Evolutionary conservation across 2,113 vertebrate genomes (phyloP).

Genomic region (Elephantulus edwardii): DNA sequence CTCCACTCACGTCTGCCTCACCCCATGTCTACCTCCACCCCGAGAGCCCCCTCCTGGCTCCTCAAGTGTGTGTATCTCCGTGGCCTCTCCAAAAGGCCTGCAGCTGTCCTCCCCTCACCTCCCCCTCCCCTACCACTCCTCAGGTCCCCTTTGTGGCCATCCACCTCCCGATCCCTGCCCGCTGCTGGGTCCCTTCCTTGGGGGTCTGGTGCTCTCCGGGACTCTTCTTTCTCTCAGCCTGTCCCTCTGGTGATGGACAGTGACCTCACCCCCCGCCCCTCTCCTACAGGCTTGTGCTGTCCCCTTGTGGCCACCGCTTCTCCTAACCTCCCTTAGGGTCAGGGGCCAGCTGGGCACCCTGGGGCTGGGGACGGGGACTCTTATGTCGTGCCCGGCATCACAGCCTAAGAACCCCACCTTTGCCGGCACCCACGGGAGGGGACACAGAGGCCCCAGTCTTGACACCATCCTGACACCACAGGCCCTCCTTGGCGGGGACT

Average conservation of each 20-base stretch:
- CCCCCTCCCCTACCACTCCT: not conserved
- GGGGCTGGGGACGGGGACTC: not conserved
- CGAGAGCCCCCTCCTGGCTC: accelerated
- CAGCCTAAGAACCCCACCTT: not conserved
- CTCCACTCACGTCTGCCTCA: no score
- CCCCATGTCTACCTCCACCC: no score
- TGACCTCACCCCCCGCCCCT: no score
- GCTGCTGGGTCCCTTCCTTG: not conserved
- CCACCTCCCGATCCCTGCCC: not conserved
- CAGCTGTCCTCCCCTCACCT: not conserved
- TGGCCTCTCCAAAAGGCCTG: accelerated
- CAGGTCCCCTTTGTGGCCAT: no score
- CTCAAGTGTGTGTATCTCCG: accelerated
- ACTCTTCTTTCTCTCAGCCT: no score
- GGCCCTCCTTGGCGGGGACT: conserved; percentile 85
- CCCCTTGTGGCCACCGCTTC: not conserved
- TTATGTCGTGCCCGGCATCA: not conserved
- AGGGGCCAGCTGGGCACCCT: not conserved
- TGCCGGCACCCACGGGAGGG: not conserved
- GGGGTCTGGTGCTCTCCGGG: no score
- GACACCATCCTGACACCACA: conserved; percentile 49
- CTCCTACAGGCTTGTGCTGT: no score
- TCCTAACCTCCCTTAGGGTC: not conserved
- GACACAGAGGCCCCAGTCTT: not conserved
- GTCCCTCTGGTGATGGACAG: no score